Evolutionary conservation across 2,113 vertebrate genomes (phyloP).

Genomic region (Eonycteris spelaea): DNA sequence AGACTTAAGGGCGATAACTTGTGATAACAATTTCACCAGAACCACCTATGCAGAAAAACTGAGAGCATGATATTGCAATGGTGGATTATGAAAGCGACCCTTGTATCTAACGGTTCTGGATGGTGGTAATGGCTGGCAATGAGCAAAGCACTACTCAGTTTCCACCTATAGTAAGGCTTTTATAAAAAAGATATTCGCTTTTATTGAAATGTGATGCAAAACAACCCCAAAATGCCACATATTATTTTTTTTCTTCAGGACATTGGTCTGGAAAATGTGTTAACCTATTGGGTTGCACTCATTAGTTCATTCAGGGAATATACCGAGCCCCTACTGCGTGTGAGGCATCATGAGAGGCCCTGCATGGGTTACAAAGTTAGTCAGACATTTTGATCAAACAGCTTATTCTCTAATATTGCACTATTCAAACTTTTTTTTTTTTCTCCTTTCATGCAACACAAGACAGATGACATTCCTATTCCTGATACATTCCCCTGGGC

Average conservation of each 20-base stretch:
- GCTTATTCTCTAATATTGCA: background rate
- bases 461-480: background rate
- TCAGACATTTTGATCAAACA: background rate
- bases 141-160: background rate
- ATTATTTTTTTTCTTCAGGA: background rate
- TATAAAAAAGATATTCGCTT: background rate
- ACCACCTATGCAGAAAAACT: background rate
- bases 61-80: background rate
- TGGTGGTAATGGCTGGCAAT: background rate
- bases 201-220: background rate
- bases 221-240: background rate
- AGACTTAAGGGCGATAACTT: conserved; percentile 29
- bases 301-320: background rate
- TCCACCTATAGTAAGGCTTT: background rate
- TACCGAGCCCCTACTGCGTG: background rate
- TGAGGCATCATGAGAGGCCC: background rate
- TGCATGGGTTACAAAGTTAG: background rate
- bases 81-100: background rate
- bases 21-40: conserved; percentile 49
- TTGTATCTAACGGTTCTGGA: background rate
- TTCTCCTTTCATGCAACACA: background rate
- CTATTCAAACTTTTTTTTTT: background rate
- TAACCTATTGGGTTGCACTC: background rate
- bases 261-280: background rate
- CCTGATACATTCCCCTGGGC: background rate